These are phyloP conservation scores for Pelodytes ibericus DNA, from an alignment of 2,797 vertebrate genomes.

Conservation along the genomic window DNA sequence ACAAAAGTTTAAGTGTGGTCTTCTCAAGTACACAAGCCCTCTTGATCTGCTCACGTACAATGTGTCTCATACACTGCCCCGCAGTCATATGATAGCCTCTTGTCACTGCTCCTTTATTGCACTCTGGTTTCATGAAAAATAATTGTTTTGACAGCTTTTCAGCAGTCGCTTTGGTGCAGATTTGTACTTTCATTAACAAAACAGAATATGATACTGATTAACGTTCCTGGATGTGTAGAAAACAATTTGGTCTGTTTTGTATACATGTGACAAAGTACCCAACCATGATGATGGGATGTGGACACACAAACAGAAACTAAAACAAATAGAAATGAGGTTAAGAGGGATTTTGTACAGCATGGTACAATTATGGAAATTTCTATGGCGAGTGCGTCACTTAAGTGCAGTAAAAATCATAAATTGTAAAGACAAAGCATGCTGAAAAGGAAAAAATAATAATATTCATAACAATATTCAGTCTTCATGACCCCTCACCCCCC, in stretches of 20 bases:
- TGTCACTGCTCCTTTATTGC: slow-evolving; percentile 3
- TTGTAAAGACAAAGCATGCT: no score
- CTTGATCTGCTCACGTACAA: slow-evolving; percentile 18
- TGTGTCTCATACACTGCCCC: slow-evolving; percentile 4
- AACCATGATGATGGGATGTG: slow-evolving; percentile 2
- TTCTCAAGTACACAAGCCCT: slow-evolving; percentile 10
- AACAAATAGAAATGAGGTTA: no score
- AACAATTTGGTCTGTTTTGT: neutral
- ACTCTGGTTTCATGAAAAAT: slow-evolving; percentile 5
- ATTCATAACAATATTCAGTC: no score
- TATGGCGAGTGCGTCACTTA: no score
- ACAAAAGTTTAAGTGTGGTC: slow-evolving; percentile 8
- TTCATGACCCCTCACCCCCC: no score
- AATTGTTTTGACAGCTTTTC: slow-evolving; percentile 44
- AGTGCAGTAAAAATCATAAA: no score
- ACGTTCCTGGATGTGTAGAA: slow-evolving; percentile 8
- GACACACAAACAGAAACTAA: neutral
- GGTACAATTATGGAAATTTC: no score
- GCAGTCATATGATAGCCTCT: slow-evolving; percentile 39
- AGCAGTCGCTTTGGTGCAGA: slow-evolving; percentile 14
- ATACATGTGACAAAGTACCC: slow-evolving; percentile 11
- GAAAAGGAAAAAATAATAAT: no score
- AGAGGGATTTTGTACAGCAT: no score
- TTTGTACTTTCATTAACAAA: slow-evolving; percentile 37
- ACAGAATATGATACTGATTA: slow-evolving; percentile 36